Conservation (phyloP, 2,888 invertebrate species). For the Lampropteryx suffumata region DNA sequence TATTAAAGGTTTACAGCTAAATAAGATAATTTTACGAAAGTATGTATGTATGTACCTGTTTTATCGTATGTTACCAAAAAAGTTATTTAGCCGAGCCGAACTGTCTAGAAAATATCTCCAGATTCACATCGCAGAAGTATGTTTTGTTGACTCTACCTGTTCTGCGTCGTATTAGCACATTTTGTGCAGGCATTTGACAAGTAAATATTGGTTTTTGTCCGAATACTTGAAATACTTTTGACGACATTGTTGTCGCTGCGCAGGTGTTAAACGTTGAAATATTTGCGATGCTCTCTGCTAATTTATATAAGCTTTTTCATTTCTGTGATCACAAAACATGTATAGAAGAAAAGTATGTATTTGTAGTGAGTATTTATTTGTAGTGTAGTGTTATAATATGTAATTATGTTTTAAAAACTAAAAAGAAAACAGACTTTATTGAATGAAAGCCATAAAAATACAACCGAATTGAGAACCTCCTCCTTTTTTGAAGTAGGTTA, state of each 20-base stretch:
- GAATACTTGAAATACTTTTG: conserved; percentile 30
- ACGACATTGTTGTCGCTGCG: conserved; percentile 28
- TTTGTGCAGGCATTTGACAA: conserved; percentile 27
- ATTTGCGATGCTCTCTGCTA: conserved; percentile 13
- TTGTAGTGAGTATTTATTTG: no score
- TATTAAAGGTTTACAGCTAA: no score
- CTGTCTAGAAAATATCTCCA: background rate
- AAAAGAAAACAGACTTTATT: no score
- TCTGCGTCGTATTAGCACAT: conserved; percentile 24
- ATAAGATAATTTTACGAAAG: no score
- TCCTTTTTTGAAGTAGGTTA: no score
- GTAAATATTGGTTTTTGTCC: conserved; percentile 31
- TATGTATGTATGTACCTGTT: no score
- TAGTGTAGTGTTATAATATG: no score
- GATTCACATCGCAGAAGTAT: background rate
- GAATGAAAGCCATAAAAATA: no score
- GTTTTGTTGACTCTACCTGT: conserved; percentile 20
- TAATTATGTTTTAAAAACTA: no score
- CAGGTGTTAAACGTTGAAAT: conserved; percentile 29
- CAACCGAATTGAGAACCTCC: no score
- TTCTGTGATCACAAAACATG: background rate
- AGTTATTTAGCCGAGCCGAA: background rate
- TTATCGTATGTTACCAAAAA: no score
- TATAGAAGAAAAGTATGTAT: no score
- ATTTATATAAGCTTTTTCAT: conserved; percentile 4